Conservation (phyloP, 23 tunicate species). For the Ciona savignyi region DNA sequence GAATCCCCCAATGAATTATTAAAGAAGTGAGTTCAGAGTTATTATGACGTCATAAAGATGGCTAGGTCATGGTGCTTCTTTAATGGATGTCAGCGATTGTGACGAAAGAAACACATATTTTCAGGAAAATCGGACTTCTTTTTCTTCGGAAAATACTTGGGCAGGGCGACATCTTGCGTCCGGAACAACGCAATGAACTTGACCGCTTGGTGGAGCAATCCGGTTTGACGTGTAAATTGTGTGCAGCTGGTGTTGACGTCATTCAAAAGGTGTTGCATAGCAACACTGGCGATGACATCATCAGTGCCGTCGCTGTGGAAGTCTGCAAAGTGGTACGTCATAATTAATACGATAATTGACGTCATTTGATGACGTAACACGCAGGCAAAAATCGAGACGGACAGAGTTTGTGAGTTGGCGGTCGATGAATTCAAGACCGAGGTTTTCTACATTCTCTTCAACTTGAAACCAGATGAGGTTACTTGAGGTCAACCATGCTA, state of each 20-base stretch:
- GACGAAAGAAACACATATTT: background rate
- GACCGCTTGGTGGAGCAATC: conserved; percentile 27
- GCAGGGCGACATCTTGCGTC: conserved; percentile 71
- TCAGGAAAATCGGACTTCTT: conserved; percentile 38
- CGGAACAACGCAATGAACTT: conserved; percentile 7
- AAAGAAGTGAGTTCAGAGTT: no score
- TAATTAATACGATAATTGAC: background rate
- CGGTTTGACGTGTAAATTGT: conserved; percentile 45
- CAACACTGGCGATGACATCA: conserved; percentile 22
- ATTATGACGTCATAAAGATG: no score
- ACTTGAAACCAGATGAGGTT: conserved; percentile 52
- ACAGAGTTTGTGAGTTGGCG: conserved; percentile 60
- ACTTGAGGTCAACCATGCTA: background rate
- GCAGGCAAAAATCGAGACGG: conserved; percentile 35
- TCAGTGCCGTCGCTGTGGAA: conserved; percentile 28
- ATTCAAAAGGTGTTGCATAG: conserved; percentile 26
- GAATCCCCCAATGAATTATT: no score
- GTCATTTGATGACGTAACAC: background rate
- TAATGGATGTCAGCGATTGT: no score
- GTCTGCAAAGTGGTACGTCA: conserved; percentile 53
- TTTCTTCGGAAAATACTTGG: conserved; percentile 41
- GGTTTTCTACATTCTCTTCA: conserved; percentile 48
- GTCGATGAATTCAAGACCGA: conserved; percentile 47
- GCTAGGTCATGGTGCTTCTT: no score
- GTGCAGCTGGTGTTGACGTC: conserved; percentile 31